Evolutionary conservation across 1,140 invertebrate species (phyloP), one percentile per base, ranked within the genome.

Genomic region (Cepaea nemoralis): DNA sequence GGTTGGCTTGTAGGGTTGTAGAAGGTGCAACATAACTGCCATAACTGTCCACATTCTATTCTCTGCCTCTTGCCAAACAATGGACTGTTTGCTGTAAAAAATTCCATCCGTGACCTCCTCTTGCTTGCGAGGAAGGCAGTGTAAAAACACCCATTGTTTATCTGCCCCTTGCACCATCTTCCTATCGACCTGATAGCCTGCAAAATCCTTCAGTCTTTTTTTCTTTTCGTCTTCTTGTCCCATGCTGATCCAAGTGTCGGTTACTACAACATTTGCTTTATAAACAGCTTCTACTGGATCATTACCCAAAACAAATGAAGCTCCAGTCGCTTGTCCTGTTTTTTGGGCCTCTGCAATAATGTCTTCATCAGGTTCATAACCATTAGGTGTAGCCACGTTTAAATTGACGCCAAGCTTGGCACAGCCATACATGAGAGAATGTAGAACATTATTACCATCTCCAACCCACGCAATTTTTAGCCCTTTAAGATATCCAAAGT

Each of bases 11-110:
- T 86, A 83, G 37, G 83, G 75, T 69, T 73, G 45, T 27, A 86
- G 73, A 6, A 83, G 50, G 66, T 86, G 80, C 14, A 45, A 16
- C 6, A 24, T 33, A 67, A 77, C 76, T 83, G 87, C 87, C 88
- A 89, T 89, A 19, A 88, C 85, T 14, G 87, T 88, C 88, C 88
- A 89, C 74, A 87, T 87, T 70, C 88, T 80, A 80, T 89, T 89
- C 75, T 89, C 87, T n/a, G 88, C 87, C 66, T 86, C 88, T 35
- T 85, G 77, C 86, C 86, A 89, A 6, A 89, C 88, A 16, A 89
- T 69, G 1, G 86, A 87, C 39, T 83, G 50, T 37, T 82, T 77
- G 48, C 81, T 81, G 39, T 89, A 87, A 82, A 88, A 88, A 16
- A 89, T 77, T 55, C 88, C 87, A 78, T 88, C 88, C 14, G 83